A percentile compares a stretch with the other conserved stretches of the same genome.
phyloP scores from a whole-genome alignment of 2,113 vertebrate genomes.

The Montifringilla adamsi region DNA sequence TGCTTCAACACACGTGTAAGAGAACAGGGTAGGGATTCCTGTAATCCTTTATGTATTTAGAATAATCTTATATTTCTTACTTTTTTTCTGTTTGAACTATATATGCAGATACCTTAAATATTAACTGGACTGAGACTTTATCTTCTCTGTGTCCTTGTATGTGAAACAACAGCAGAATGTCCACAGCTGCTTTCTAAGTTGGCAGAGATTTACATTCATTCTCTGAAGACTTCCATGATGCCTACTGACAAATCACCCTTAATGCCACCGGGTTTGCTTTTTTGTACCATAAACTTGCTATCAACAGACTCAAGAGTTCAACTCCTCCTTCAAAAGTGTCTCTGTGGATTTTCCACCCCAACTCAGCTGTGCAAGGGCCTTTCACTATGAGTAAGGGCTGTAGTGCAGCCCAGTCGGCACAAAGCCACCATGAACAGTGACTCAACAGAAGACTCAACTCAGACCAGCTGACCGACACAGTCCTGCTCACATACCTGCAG shows the following conservation, averaged over 20 bases:
- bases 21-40: background rate
- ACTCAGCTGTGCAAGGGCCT: background rate
- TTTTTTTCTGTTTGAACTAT: background rate
- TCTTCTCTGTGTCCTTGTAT: background rate
- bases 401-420: accelerated
- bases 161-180: background rate
- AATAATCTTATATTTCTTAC: background rate
- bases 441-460: background rate
- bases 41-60: background rate
- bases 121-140: background rate
- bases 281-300: background rate
- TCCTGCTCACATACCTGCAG: conserved; percentile 81
- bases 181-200: background rate
- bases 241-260: background rate
- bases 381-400: background rate
- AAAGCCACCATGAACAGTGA: background rate
- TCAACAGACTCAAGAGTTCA: background rate
- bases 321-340: background rate
- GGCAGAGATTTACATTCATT: background rate
- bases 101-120: background rate
- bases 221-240: background rate
- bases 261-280: accelerated
- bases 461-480: accelerated
- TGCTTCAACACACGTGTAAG: background rate
- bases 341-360: background rate